Evolutionary conservation across 1,140 invertebrate genomes (phyloP), one percentile per base, ranked within the genome.

Genomic region (Oryctes rhinoceros): DNA sequence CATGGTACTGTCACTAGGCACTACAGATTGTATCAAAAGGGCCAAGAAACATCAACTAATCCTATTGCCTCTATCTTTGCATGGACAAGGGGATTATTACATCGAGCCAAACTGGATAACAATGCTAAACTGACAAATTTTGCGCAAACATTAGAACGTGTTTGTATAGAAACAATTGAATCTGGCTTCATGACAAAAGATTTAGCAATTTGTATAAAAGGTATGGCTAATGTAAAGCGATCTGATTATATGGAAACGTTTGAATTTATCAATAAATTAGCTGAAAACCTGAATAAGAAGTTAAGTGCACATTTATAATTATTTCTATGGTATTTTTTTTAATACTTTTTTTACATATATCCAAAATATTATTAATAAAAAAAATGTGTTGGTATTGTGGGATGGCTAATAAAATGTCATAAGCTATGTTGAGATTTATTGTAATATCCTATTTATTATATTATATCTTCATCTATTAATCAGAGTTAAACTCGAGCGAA

Each of bases 31-130:
- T 94, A 99, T 87, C 97, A 99, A 86, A 94, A 98, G 89, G 97
- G 97, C 74, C 96, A 98, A 88, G 97, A 99, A 89, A 99, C 98
- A 1, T 99, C 97, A 1, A 99, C 98, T 15, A 99, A 99, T 89
- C 95, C 98, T 0, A 98, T 99, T 85, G 97, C 98, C n/a, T 99
- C 97, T 0, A 99, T 99, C 83, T 99, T 98, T 89, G 98, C 98
- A 5, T 99, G 98, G 98, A 98, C 97, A 0, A 91, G 93, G 84
- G 98, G 98, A 74, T 89, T 99, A 0, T 88, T 94, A 65, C 97
- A 99, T 87, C 92, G 98, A 82, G 98, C 97, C 44, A 97, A 98
- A 86, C 89, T 99, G 30, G 98, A 99, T 85, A 91, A 94, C 65
- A 99, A 99, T 85, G 82, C 89, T 20, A 88, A 90, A 79, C 89